Evolutionary conservation across 2,113 vertebrate species (phyloP), one percentile per base, ranked within the genome.

Genomic region (Bujurquina vittata): DNA sequence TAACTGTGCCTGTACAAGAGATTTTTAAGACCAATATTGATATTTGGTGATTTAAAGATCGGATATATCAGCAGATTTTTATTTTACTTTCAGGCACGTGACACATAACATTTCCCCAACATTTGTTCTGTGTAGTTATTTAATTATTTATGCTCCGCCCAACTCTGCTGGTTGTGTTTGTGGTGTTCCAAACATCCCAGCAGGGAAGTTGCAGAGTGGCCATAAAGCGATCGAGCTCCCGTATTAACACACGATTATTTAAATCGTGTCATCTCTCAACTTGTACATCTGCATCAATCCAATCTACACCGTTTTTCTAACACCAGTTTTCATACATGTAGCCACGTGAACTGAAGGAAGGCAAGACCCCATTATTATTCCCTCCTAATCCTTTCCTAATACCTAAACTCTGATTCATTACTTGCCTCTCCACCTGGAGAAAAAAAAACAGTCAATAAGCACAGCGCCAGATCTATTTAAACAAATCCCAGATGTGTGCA

Each of bases 121-220:
- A 46, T 11, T 49, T 69, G 4, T 49, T 69, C 9, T 43, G 0
- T 49, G 15, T 11, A 69, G 40, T 69, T 69, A 69, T 29, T 67
- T 67, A 1, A 40, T 23, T 10, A 9, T 67, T 67, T 67, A 46
- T 17, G 15, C 22, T 29, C 63, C 49, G 63, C 63, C 63, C 49
- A 69, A 29, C 43, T 49, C 15, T 0, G 0, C 40, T 49, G 8
- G 4, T 0, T 67, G 43, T 46, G 43, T 46, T 46, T 15, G 43
- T 46, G 43, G 12, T 14, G 14, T 46, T 46, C 4, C 14, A 46
- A 46, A 46, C 43, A 46, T 37, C 12, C 43, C 43, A 15, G 5
- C 43, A 46, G 12, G 14, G 43, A 2, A 29, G 17, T 29, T 49
- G 23, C 61, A n/a, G 0, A 23, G n/a, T 65, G 20, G 12, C 40